A percentile compares a stretch with the other conserved stretches of the same genome.
phyloP scores from a whole-genome alignment of 2,113 vertebrate species.

The Empidonax traillii region DNA sequence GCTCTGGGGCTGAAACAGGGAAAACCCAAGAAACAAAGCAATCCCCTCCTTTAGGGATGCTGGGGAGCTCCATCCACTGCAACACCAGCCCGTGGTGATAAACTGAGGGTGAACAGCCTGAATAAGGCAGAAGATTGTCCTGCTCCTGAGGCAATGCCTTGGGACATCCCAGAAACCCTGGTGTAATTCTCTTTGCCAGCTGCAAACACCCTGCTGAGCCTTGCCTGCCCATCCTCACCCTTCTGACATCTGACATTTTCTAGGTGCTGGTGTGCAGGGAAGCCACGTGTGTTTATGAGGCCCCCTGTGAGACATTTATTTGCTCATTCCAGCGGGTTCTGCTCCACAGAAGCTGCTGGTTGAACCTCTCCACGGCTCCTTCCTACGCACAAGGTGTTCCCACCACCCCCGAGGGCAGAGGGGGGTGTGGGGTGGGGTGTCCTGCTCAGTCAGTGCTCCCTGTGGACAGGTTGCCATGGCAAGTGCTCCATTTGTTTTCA shows the following conservation, averaged over 20 bases:
- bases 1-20: not conserved
- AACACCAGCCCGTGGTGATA: not conserved
- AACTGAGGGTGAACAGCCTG: not conserved
- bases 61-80: not conserved
- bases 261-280: not conserved
- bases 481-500: conserved; percentile 38
- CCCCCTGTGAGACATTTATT: not conserved
- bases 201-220: not conserved
- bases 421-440: not conserved
- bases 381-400: not conserved
- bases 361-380: conserved; percentile 14
- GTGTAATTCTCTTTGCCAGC: not conserved
- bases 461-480: not conserved
- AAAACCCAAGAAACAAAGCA: not conserved
- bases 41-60: not conserved
- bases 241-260: fast-evolving
- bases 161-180: not conserved
- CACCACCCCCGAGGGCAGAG: not conserved
- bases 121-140: not conserved
- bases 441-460: not conserved
- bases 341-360: not conserved
- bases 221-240: not conserved
- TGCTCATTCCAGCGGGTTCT: not conserved
- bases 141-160: not conserved
- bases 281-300: not conserved